Evolutionary conservation across 2,797 vertebrate genomes (phyloP).

Genomic region (Sebastes oblongus): DNA sequence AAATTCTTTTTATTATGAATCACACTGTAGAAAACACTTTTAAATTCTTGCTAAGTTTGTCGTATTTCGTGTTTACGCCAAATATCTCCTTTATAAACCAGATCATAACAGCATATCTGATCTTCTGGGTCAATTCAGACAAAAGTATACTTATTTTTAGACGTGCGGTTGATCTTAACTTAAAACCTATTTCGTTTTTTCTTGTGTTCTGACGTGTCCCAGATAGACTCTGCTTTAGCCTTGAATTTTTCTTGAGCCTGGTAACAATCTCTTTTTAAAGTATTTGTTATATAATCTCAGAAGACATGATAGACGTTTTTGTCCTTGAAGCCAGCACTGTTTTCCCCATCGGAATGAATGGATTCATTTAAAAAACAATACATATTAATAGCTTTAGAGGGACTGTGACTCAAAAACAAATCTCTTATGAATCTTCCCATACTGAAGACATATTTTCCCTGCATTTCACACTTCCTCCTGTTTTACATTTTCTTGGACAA

Average conservation of each 20-base stretch:
- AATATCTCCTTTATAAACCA: not conserved
- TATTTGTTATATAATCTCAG: slow-evolving; percentile 31
- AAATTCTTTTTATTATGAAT: not conserved
- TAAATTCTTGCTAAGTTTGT: not conserved
- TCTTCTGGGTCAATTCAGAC: not conserved
- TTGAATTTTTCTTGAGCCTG: slow-evolving; percentile 4
- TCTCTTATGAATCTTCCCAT: slow-evolving; percentile 4
- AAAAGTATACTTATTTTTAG: slow-evolving; percentile 2
- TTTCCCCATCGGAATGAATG: slow-evolving; percentile 44
- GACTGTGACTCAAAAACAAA: slow-evolving; percentile 24
- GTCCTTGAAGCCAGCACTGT: slow-evolving; percentile 38
- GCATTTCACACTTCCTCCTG: slow-evolving; percentile 6
- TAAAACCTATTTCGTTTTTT: not conserved
- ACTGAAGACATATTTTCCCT: not conserved
- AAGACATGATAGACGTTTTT: slow-evolving; percentile 46
- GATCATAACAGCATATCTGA: not conserved
- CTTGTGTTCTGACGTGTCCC: not conserved
- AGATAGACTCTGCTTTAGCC: not conserved
- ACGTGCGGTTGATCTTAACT: not conserved
- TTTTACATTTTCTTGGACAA: slow-evolving; percentile 48
- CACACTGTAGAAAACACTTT: not conserved
- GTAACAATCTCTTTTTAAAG: slow-evolving; percentile 10
- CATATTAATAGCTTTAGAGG: slow-evolving; percentile 42
- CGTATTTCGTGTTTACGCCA: not conserved
- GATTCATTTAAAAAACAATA: slow-evolving; percentile 49